phyloP scores from a whole-genome alignment of 92 coral and sea anemone genomes.

The Scolanthus callimorphus region DNA sequence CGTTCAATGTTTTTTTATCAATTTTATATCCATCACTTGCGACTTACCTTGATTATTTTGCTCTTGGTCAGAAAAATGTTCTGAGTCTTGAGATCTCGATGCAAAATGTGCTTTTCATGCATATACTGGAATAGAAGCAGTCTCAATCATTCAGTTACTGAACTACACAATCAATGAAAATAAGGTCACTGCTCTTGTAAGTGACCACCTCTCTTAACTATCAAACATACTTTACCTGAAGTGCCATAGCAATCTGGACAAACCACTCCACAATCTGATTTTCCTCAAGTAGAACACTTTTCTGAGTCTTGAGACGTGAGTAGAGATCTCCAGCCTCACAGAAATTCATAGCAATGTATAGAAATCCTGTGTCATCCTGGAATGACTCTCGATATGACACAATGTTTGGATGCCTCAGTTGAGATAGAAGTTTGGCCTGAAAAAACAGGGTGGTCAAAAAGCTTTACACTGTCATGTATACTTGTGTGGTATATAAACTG shows the following conservation, averaged over 20 bases:
- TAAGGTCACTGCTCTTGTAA: not conserved
- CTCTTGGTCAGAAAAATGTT: slow-evolving; percentile 95
- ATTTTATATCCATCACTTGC: too few relatives aligned
- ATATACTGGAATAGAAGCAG: slow-evolving; percentile 59
- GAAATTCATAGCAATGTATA: slow-evolving; percentile 92
- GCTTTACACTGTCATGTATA: too few relatives aligned
- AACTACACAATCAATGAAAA: too few relatives aligned
- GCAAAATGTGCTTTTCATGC: slow-evolving; percentile 92
- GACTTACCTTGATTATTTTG: slow-evolving; percentile 74
- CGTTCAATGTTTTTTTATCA: too few relatives aligned
- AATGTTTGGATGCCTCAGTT: slow-evolving; percentile 93
- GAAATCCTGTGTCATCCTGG: slow-evolving; percentile 78
- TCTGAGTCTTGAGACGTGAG: slow-evolving; percentile 75
- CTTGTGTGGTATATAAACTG: too few relatives aligned
- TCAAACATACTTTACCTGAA: slow-evolving; percentile 64
- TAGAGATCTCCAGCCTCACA: slow-evolving; percentile 99
- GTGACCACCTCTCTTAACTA: not conserved
- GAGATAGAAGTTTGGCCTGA: slow-evolving; percentile 82
- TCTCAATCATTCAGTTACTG: too few relatives aligned
- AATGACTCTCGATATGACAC: slow-evolving; percentile 96
- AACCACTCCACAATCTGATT: slow-evolving; percentile 97
- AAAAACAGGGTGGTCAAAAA: too few relatives aligned
- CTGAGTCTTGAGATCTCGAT: slow-evolving; percentile 96
- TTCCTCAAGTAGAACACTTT: slow-evolving; percentile 73
- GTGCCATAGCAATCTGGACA: slow-evolving; percentile 99